Evolutionary conservation across 2,797 vertebrate species (phyloP).

Genomic region (Rhinoraja longicauda): DNA sequence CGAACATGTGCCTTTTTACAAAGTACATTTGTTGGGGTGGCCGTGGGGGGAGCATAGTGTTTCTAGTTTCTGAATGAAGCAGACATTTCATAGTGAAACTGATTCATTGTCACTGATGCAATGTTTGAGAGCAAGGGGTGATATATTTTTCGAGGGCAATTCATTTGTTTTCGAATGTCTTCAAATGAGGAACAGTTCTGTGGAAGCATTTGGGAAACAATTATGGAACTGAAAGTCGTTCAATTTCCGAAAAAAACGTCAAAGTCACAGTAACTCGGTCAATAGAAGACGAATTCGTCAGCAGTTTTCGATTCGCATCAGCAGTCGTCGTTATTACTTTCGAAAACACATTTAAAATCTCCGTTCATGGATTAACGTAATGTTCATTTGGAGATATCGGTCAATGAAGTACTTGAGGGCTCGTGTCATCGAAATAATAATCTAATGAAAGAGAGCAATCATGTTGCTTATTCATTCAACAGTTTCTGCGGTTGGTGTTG

Average conservation of each 20-base stretch:
- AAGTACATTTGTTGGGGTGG: too few relatives aligned
- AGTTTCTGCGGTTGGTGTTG: background rate
- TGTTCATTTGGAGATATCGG: background rate
- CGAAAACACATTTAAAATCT: background rate
- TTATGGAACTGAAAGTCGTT: background rate
- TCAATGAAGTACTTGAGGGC: background rate
- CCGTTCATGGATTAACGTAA: background rate
- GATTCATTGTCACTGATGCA: background rate
- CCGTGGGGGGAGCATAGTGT: background rate
- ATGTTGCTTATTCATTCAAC: too few relatives aligned
- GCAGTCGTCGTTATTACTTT: background rate
- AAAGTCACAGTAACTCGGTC: background rate
- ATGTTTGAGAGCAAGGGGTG: background rate
- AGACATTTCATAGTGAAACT: background rate
- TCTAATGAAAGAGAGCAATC: background rate
- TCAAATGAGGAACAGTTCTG: background rate
- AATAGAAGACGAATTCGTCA: background rate
- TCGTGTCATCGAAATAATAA: constrained; percentile 21
- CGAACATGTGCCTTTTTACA: too few relatives aligned
- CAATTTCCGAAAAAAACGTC: background rate
- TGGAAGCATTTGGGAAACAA: background rate
- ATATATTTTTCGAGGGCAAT: background rate
- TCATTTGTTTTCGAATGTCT: background rate
- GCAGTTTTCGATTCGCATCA: background rate
- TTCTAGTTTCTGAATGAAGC: background rate